These are phyloP conservation scores for Cephus pulcher DNA, from an alignment of 2,888 invertebrate genomes.

Conservation along the genomic window DNA sequence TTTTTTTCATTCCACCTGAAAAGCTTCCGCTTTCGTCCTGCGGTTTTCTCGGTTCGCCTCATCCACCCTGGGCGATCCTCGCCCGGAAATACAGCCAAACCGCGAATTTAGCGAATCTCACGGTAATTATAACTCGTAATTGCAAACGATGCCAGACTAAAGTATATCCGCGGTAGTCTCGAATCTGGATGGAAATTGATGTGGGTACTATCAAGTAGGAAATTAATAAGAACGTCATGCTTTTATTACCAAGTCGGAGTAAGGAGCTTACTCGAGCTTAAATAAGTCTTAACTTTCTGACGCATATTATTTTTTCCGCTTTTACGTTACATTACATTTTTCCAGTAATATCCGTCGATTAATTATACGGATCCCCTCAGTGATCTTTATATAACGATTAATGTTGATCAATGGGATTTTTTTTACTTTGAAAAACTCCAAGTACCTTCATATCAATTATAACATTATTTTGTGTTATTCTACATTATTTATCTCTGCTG, in stretches of 20 bases:
- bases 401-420: not conserved
- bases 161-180: not conserved
- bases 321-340: not conserved
- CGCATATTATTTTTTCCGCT: not conserved
- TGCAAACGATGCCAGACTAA: not conserved
- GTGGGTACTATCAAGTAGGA: not conserved
- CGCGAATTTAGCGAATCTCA: not conserved
- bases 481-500: no score
- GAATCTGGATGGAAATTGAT: not conserved
- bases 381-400: not conserved
- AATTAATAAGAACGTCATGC: not conserved
- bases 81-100: not conserved
- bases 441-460: not conserved
- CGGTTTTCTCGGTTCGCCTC: not conserved
- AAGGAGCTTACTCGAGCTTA: constrained; percentile 1
- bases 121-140: not conserved
- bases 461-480: no score
- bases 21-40: not conserved
- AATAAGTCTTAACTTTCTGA: not conserved
- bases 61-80: not conserved
- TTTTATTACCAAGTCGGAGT: not conserved
- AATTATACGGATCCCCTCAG: not conserved
- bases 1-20: not conserved
- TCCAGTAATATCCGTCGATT: not conserved
- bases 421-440: not conserved